Evolutionary conservation across 1,140 invertebrate species (phyloP), one percentile per base, ranked within the genome.

Genomic region (Pristionchus pacificus): DNA sequence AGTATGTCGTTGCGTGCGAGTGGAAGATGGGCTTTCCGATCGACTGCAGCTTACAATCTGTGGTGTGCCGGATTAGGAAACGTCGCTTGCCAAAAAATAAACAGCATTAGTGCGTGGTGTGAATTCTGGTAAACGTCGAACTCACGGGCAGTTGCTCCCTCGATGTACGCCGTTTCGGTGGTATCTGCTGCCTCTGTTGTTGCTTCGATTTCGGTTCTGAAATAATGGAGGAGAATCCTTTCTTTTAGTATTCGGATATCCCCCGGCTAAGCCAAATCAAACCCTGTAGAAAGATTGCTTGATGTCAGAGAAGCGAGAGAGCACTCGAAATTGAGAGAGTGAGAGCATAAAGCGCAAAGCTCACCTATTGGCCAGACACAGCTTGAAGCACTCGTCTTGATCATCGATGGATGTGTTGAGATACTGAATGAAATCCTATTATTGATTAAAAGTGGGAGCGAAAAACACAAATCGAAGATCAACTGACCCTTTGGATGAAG

Each of bases 1-100:
- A 84, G 62, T 73, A 84, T 1, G 80, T 80, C 14, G 82, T 78
- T 15, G 80, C 74, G 66, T 86, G 79, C 1, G 81, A 77, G 70
- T 84, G 79, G 70, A 82, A 84, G 1, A 85, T 71, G 28, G 85
- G 84, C 58, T 83, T 85, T 13, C 85, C 84, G 15, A 85, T 71
- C 24, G 75, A 74, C 29, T 84, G 70, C 31, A 85, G 72, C 33
- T 67, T 74, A 68, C 84, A 86, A 68, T 84, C 84, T 85, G 73
- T n/a, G n/a, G n/a, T n/a, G n/a, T n/a, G n/a, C n/a, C n/a, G n/a
- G n/a, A n/a, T n/a, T n/a, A n/a, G n/a, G n/a, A n/a, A n/a, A n/a
- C n/a, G n/a, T n/a, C n/a, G n/a, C n/a, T n/a, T n/a, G n/a, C n/a
- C n/a, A n/a, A n/a, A n/a, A n/a, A n/a, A n/a, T n/a, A n/a, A n/a